phyloP scores from a whole-genome alignment of 2,888 invertebrate species.

The Epistrophella euchroma region DNA sequence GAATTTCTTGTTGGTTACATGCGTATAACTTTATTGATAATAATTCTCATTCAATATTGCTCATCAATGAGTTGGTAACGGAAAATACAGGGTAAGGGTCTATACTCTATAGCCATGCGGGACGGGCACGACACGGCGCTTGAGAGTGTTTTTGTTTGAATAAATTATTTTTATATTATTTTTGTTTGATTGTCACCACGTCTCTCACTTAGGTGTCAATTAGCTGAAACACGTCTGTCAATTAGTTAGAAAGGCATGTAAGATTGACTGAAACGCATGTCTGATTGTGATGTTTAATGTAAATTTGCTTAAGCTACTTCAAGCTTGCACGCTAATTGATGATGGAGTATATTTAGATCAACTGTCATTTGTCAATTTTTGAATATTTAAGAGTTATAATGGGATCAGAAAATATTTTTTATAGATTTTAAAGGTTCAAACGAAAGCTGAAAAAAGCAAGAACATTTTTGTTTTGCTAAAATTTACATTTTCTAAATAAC shows the following conservation, averaged over 20 bases:
- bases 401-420: background rate
- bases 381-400: background rate
- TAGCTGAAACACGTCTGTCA: slow-evolving; percentile 45
- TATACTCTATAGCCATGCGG: no score
- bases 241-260: background rate
- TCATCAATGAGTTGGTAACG: slow-evolving; percentile 25
- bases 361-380: slow-evolving; percentile 17
- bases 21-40: background rate
- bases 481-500: no score
- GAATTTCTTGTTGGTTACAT: slow-evolving; percentile 54
- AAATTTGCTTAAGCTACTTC: slow-evolving; percentile 42
- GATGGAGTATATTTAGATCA: slow-evolving; percentile 48
- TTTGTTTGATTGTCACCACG: slow-evolving; percentile 39
- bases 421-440: background rate
- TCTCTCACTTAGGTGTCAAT: slow-evolving; percentile 64
- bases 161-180: slow-evolving; percentile 1
- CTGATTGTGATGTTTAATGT: slow-evolving; percentile 31
- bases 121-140: no score
- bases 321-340: slow-evolving; percentile 59
- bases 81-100: no score
- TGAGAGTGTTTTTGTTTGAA: slow-evolving; percentile 11
- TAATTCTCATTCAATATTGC: slow-evolving; percentile 36
- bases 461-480: no score
- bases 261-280: slow-evolving; percentile 39
- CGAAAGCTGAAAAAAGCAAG: no score